A percentile compares a stretch with the other conserved stretches of the same genome.
Evolutionary conservation across 2,113 vertebrate species (phyloP).

Genomic region (Tetrax tetrax): DNA sequence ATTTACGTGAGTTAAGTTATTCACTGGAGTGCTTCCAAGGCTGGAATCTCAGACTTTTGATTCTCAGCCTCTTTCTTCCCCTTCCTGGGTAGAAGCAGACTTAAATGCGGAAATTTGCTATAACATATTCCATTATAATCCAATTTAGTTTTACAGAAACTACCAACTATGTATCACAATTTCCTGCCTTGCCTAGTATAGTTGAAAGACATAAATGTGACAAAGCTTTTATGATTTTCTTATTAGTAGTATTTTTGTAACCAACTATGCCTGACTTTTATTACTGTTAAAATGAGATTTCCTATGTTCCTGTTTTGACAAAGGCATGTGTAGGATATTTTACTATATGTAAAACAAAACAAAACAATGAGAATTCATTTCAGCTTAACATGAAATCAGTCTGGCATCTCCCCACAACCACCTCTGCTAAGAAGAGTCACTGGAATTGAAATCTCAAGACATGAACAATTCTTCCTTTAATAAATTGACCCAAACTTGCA

Average conservation of each 20-base stretch:
- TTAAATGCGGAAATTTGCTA: background rate
- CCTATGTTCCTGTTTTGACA: background rate
- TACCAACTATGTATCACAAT: background rate
- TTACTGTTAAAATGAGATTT: background rate
- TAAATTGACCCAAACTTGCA: background rate
- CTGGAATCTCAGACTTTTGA: constrained; percentile 25
- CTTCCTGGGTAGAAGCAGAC: background rate
- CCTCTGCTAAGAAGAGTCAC: background rate
- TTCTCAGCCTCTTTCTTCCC: background rate
- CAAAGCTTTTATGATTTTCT: background rate
- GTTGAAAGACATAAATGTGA: background rate
- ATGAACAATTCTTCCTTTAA: background rate
- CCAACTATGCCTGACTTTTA: background rate
- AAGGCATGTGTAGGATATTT: background rate
- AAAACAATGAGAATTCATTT: background rate
- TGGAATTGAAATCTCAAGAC: background rate
- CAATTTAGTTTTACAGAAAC: constrained; percentile 24
- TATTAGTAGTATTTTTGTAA: constrained; percentile 6
- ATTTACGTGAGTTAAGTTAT: constrained; percentile 23
- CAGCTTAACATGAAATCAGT: background rate
- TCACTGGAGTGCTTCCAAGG: constrained; percentile 23
- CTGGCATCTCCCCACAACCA: background rate
- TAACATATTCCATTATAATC: background rate
- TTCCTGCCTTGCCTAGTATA: background rate
- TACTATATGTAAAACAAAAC: background rate